Evolutionary conservation across 1,140 invertebrate species (phyloP).

Genomic region (Doryteuthis pealeii): DNA sequence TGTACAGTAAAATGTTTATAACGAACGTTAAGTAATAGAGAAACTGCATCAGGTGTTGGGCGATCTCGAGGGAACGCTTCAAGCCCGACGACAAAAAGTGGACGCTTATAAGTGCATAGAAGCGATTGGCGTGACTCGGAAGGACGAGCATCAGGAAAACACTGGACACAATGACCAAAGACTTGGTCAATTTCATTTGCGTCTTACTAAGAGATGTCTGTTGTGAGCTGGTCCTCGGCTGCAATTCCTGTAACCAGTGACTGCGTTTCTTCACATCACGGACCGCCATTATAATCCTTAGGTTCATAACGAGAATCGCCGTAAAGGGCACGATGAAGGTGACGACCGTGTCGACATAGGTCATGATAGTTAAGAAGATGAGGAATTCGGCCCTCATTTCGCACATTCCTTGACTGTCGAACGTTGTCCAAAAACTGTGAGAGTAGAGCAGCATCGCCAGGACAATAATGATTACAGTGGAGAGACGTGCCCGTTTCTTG

Average conservation of each 20-base stretch:
- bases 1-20: conserved; percentile 84
- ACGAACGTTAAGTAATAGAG: conserved; percentile 79
- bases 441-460: conserved; percentile 43
- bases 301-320: conserved; percentile 66
- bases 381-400: conserved; percentile 22
- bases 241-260: conserved; percentile 22
- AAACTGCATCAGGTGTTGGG: conserved; percentile 45
- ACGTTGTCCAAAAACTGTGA: conserved; percentile 41
- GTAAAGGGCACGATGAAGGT: conserved; percentile 65
- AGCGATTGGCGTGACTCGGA: conserved; percentile 63
- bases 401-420: conserved; percentile 22
- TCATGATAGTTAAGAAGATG: conserved; percentile 63
- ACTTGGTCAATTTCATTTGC: conserved; percentile 76
- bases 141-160: conserved; percentile 79
- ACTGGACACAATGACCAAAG: conserved; percentile 78
- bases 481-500: conserved; percentile 35
- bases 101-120: conserved; percentile 45
- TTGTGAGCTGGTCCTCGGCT: conserved; percentile 17
- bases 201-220: conserved; percentile 55
- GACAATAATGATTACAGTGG: conserved; percentile 25
- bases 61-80: conserved; percentile 21
- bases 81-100: conserved; percentile 18
- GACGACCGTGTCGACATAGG: conserved; percentile 64
- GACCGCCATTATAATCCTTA: conserved; percentile 34
- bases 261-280: conserved; percentile 31